Percentiles rank a stretch among this genome's conserved stretches.
Conservation (phyloP, 2,797 vertebrate species). For the Xiphophorus birchmanni region DNA sequence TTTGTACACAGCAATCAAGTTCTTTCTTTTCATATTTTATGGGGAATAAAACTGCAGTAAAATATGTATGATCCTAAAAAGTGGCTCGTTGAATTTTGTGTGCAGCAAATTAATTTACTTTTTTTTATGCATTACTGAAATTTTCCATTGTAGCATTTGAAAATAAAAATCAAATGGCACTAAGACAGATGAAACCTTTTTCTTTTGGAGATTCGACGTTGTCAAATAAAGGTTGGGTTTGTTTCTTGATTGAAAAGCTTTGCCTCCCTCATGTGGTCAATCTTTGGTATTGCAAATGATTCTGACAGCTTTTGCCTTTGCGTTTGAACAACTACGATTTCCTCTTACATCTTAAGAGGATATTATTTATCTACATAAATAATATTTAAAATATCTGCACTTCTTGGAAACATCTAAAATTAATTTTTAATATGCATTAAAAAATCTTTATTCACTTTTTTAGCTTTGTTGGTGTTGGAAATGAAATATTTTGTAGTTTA, state of each 20-base stretch:
- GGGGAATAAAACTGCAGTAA: not conserved
- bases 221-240: no score
- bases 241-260: conserved; percentile 7
- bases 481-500: no score
- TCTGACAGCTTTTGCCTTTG: not conserved
- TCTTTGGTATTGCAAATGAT: conserved; percentile 28
- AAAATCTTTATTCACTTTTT: not conserved
- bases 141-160: conserved; percentile 32
- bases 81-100: not conserved
- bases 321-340: not conserved
- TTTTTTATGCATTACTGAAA: conserved; percentile 12
- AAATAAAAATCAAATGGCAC: conserved; percentile 46
- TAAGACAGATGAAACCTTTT: not conserved
- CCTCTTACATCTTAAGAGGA: not conserved
- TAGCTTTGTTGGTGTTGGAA: not conserved
- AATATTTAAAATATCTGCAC: not conserved
- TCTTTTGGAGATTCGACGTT: no score
- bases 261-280: conserved; percentile 47
- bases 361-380: not conserved
- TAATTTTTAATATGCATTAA: not conserved
- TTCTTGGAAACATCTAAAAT: not conserved
- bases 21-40: not conserved
- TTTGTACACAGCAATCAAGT: not conserved
- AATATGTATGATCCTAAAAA: not conserved
- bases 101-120: conserved; percentile 18